Conservation (phyloP, 2,797 vertebrate genomes). For the Helostoma temminkii region DNA sequence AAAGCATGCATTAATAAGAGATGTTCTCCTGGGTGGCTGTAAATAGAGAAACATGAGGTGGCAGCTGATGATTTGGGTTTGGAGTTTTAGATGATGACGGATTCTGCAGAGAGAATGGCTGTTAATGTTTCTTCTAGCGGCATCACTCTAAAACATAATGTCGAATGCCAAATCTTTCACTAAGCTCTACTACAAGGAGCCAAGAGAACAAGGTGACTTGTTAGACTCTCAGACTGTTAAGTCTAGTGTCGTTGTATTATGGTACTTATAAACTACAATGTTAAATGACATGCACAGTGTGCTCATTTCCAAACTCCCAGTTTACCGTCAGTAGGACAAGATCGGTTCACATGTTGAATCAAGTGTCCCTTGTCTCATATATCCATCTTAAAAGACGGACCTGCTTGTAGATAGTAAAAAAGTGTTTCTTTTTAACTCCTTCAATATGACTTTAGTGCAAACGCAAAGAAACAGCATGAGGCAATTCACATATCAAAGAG, state of each 20-base stretch:
- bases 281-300: slow-evolving; percentile 10
- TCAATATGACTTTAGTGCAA: background rate
- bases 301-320: background rate
- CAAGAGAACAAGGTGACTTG: slow-evolving; percentile 35
- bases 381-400: background rate
- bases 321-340: background rate
- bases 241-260: slow-evolving; percentile 13
- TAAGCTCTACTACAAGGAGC: slow-evolving; percentile 19
- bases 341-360: background rate
- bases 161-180: slow-evolving; percentile 17
- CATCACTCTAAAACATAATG: slow-evolving; percentile 31
- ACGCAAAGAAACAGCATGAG: background rate
- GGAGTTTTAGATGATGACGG: slow-evolving; percentile 51
- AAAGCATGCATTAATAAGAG: slow-evolving; percentile 84
- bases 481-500: background rate
- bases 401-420: background rate
- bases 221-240: slow-evolving; percentile 7
- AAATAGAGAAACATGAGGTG: slow-evolving; percentile 82
- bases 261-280: slow-evolving; percentile 20
- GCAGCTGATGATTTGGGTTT: slow-evolving; percentile 79
- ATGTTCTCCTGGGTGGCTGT: slow-evolving; percentile 80
- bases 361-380: background rate
- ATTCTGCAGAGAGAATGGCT: slow-evolving; percentile 26
- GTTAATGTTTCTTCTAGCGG: slow-evolving; percentile 29
- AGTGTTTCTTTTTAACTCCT: background rate